Percentiles rank a stretch among this genome's conserved stretches.
Conservation (phyloP, 1,140 invertebrate species). For the Orchestia grillus region DNA sequence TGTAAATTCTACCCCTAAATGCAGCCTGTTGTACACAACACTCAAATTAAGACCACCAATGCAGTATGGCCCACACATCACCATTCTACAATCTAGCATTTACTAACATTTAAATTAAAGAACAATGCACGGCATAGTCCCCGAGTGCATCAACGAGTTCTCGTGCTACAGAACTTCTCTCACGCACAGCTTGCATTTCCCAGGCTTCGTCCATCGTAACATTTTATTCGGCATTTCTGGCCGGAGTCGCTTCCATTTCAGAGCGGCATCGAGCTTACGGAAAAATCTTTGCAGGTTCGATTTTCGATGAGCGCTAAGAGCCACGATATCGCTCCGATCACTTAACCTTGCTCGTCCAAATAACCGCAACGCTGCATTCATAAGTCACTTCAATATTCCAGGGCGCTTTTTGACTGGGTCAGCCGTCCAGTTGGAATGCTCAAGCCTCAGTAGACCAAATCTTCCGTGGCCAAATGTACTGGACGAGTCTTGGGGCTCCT, state of each 20-base stretch:
- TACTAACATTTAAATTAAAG: no score
- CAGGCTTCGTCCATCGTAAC: not conserved
- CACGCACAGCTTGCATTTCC: not conserved
- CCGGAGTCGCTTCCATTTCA: not conserved
- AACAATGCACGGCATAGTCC: no score
- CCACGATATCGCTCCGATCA: slow-evolving; percentile 36
- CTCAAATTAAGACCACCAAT: no score
- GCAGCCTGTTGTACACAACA: no score
- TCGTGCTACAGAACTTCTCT: not conserved
- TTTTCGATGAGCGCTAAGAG: slow-evolving; percentile 50
- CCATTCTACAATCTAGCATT: no score
- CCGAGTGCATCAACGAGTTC: not conserved
- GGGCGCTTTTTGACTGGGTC: not conserved
- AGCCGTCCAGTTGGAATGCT: not conserved
- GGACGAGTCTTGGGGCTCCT: not conserved
- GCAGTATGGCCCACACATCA: no score
- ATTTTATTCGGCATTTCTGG: slow-evolving; percentile 28
- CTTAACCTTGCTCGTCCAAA: not conserved
- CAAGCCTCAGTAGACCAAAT: not conserved
- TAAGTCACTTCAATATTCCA: slow-evolving; percentile 22
- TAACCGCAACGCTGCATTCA: not conserved
- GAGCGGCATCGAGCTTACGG: not conserved
- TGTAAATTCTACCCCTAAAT: no score
- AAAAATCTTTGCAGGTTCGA: slow-evolving; percentile 31
- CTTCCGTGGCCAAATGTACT: not conserved